phyloP scores from a whole-genome alignment of 2,888 invertebrate genomes.

The Torymus tubicola region DNA sequence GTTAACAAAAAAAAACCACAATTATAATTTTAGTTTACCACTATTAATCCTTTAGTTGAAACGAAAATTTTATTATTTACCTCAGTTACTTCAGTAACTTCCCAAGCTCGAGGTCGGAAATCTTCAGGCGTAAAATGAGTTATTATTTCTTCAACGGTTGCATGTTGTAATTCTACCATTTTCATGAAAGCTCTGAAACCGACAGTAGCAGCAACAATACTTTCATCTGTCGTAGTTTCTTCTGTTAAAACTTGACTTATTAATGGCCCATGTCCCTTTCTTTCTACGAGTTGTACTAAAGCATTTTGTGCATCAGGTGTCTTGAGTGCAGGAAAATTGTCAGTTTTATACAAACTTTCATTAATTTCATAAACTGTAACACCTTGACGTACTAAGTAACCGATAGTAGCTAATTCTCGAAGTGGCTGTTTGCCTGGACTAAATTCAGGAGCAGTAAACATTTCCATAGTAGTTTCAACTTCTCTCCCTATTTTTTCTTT shows the following conservation, averaged over 20 bases:
- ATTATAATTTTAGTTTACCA: background rate
- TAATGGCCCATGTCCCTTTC: constrained; percentile 88
- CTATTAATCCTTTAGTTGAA: background rate
- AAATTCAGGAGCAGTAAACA: constrained; percentile 87
- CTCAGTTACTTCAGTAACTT: constrained; percentile 83
- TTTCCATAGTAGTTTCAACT: constrained; percentile 85
- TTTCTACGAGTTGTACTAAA: constrained; percentile 88
- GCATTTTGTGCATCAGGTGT: constrained; percentile 91
- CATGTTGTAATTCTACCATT: constrained; percentile 89
- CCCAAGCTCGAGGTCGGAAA: constrained; percentile 89
- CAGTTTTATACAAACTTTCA: constrained; percentile 84
- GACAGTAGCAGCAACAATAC: constrained; percentile 86
- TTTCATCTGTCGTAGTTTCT: constrained; percentile 87
- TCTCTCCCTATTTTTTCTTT: constrained; percentile 81
- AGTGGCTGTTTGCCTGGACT: constrained; percentile 88
- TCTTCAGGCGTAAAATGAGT: constrained; percentile 90
- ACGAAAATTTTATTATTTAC: constrained; percentile 71
- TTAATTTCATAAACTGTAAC: constrained; percentile 87
- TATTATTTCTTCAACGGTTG: constrained; percentile 90
- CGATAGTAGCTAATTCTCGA: constrained; percentile 89
- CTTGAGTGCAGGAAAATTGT: constrained; percentile 87
- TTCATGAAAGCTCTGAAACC: constrained; percentile 91
- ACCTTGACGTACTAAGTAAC: constrained; percentile 86
- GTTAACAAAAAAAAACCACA: background rate
- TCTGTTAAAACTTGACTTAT: constrained; percentile 90